Percentiles rank a stretch among this genome's conserved stretches.
Conservation (phyloP, 2,113 vertebrate species). For the Equus przewalskii region DNA sequence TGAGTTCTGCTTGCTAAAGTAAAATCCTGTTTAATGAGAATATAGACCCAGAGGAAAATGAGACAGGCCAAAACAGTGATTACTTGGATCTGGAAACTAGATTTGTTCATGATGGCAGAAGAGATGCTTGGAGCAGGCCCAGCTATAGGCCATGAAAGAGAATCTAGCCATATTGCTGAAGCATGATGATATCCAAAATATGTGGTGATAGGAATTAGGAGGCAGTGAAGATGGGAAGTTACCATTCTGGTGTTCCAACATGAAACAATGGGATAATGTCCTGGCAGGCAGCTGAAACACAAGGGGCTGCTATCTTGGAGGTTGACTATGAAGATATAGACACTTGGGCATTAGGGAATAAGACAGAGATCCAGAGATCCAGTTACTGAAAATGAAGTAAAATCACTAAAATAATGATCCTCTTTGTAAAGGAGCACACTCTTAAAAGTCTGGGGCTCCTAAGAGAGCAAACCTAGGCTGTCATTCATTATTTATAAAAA, state of each 20-base stretch:
- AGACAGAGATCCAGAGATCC: conserved; percentile 34
- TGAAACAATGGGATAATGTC: conserved; percentile 27
- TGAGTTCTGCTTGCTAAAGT: conserved; percentile 61
- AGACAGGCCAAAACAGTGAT: conserved; percentile 24
- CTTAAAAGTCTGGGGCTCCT: conserved; percentile 48
- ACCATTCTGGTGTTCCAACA: neutral
- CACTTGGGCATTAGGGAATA: conserved; percentile 9
- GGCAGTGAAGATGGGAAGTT: conserved; percentile 16
- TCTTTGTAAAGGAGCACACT: conserved; percentile 56
- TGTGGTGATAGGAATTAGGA: neutral
- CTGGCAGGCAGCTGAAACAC: neutral
- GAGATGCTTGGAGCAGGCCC: neutral
- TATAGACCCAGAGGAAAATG: conserved; percentile 50
- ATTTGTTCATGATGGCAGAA: conserved; percentile 27
- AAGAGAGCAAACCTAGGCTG: conserved; percentile 57
- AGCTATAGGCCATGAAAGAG: neutral
- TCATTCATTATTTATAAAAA: conserved; percentile 55
- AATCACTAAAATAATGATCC: conserved; percentile 58
- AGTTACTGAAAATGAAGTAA: conserved; percentile 60
- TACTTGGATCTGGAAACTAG: conserved; percentile 35
- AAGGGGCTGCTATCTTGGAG: conserved; percentile 19
- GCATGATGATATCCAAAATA: conserved; percentile 27
- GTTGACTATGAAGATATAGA: conserved; percentile 10
- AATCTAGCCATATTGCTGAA: conserved; percentile 17
- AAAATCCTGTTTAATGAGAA: conserved; percentile 58